These are phyloP conservation scores for Pheucticus melanocephalus DNA, from an alignment of 2,113 vertebrate genomes.

Conservation along the genomic window DNA sequence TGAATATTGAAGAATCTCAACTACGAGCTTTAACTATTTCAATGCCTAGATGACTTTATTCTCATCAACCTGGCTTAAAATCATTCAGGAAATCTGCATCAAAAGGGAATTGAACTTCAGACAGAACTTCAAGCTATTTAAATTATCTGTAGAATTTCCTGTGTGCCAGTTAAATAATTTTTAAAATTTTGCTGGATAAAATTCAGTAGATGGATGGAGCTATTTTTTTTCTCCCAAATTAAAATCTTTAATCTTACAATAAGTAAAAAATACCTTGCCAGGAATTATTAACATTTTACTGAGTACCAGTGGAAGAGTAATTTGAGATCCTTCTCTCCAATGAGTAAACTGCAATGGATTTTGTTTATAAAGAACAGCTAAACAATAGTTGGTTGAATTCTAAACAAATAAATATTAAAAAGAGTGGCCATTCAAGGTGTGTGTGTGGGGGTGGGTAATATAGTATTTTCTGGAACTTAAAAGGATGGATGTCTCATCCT, in stretches of 20 bases:
- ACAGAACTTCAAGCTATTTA: not conserved
- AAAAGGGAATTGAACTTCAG: not conserved
- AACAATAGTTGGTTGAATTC: not conserved
- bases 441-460: rapidly evolving
- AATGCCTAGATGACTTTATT: not conserved
- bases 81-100: not conserved
- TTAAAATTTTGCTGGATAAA: not conserved
- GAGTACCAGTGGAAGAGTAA: not conserved
- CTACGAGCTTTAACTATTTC: not conserved
- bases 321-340: not conserved
- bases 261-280: not conserved
- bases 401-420: not conserved
- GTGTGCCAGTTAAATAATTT: not conserved
- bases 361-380: not conserved
- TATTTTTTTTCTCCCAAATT: not conserved
- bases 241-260: not conserved
- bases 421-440: not conserved
- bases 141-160: not conserved
- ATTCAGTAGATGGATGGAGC: not conserved
- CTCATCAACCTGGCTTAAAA: not conserved
- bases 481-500: not conserved
- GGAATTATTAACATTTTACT: not conserved
- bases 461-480: not conserved
- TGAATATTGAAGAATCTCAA: not conserved
- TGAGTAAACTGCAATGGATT: not conserved